These are phyloP conservation scores for Microhierax caerulescens DNA, from an alignment of 2,797 vertebrate genomes.

Conservation along the genomic window DNA sequence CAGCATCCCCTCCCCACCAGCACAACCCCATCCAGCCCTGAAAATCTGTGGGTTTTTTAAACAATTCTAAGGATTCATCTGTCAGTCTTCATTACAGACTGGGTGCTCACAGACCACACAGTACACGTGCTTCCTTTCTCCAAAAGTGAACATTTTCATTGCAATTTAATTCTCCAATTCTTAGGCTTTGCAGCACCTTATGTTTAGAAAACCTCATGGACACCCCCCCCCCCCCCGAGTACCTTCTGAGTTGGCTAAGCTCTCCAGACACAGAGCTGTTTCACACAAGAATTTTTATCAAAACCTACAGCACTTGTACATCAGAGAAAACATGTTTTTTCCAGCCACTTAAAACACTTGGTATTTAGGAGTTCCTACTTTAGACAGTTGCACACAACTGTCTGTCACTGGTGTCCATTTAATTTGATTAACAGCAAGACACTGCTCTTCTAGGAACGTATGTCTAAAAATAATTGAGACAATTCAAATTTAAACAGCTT, in stretches of 20 bases:
- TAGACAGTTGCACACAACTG: accelerated
- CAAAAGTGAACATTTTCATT: background rate
- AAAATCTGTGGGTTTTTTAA: accelerated
- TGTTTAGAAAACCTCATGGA: background rate
- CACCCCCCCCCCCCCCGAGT: accelerated
- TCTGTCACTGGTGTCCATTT: background rate
- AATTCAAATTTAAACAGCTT: background rate
- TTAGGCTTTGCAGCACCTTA: background rate
- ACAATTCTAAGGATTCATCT: background rate
- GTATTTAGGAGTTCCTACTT: background rate
- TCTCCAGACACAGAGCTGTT: background rate
- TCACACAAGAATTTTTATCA: background rate
- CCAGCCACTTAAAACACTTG: too few species aligned
- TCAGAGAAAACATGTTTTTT: background rate
- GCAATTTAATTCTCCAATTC: background rate
- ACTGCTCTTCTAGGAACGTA: background rate
- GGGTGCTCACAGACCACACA: background rate
- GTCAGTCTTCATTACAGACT: background rate
- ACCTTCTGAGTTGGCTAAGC: too few species aligned
- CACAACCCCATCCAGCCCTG: background rate
- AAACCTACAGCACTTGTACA: background rate
- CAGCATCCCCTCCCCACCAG: accelerated
- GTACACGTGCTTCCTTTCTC: background rate
- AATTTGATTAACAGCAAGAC: background rate
- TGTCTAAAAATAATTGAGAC: background rate